A percentile compares a stretch with the other conserved stretches of the same genome.
phyloP scores from a whole-genome alignment of 2,113 vertebrate genomes.

The Phrynosoma blainvillii region DNA sequence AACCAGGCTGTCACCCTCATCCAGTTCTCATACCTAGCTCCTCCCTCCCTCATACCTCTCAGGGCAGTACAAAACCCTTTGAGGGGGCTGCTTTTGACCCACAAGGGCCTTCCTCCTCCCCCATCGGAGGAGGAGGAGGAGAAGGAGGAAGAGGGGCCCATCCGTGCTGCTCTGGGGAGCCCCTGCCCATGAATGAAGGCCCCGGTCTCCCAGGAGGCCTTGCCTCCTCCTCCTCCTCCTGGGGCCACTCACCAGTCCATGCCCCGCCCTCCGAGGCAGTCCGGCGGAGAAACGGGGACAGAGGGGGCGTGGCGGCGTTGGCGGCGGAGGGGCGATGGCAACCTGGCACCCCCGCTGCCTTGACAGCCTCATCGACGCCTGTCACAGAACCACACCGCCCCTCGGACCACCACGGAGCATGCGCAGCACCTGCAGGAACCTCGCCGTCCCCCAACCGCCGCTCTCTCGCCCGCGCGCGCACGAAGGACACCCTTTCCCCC shows the following conservation, averaged over 20 bases:
- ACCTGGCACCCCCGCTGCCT: neutral
- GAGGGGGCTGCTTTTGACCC: too few relatives aligned
- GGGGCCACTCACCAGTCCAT: constrained; percentile 33
- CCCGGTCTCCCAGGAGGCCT: neutral
- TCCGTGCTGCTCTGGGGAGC: too few relatives aligned
- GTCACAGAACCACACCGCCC: constrained; percentile 12
- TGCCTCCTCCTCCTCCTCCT: too few relatives aligned
- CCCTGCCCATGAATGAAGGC: neutral
- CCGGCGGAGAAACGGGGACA: neutral
- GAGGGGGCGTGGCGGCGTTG: neutral
- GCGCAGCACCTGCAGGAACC: constrained; percentile 32
- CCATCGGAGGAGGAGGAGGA: neutral
- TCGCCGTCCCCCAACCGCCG: neutral
- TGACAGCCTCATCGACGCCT: constrained; percentile 5
- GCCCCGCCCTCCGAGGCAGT: constrained; percentile 23
- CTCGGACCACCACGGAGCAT: constrained; percentile 52
- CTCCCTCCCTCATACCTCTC: neutral
- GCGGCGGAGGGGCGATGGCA: neutral
- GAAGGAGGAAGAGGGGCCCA: too few relatives aligned
- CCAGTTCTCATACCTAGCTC: neutral
- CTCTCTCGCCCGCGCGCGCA: neutral
- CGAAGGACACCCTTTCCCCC: neutral
- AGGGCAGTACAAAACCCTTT: neutral
- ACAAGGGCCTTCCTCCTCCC: neutral
- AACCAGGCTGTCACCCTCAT: too few relatives aligned